A percentile compares a stretch with the other conserved stretches of the same genome.
phyloP scores from a whole-genome alignment of 2,888 invertebrate genomes.

The Biston stratarius region DNA sequence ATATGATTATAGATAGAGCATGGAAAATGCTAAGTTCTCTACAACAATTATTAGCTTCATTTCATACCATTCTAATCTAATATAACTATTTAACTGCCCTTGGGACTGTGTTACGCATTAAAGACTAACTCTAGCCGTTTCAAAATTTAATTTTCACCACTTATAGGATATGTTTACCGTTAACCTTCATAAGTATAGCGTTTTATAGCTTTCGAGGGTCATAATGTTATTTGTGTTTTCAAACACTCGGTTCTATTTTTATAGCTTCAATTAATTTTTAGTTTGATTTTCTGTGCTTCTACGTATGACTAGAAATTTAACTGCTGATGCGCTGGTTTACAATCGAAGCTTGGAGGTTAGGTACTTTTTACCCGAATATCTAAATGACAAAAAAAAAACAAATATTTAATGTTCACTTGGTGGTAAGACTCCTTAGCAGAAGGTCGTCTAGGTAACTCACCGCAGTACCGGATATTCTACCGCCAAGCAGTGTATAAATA shows the following conservation, averaged over 20 bases:
- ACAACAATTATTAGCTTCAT: constrained; percentile 24
- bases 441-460: too few species aligned
- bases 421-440: too few species aligned
- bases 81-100: constrained; percentile 30
- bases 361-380: not conserved
- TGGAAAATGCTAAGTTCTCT: not conserved
- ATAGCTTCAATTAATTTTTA: constrained; percentile 1
- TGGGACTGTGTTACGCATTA: constrained; percentile 14
- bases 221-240: constrained; percentile 16
- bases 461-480: too few species aligned
- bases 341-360: not conserved
- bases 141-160: constrained; percentile 29
- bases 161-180: constrained; percentile 28
- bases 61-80: constrained; percentile 30
- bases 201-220: constrained; percentile 17
- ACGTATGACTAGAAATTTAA: not conserved
- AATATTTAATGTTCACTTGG: too few species aligned
- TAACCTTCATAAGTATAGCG: constrained; percentile 32
- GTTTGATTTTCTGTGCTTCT: not conserved
- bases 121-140: constrained; percentile 17
- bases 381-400: not conserved
- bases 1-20: not conserved
- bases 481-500: too few species aligned
- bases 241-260: constrained; percentile 7
- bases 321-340: not conserved